Conservation (phyloP, 2,113 vertebrate genomes). For the Gnathonemus longibarbis region DNA sequence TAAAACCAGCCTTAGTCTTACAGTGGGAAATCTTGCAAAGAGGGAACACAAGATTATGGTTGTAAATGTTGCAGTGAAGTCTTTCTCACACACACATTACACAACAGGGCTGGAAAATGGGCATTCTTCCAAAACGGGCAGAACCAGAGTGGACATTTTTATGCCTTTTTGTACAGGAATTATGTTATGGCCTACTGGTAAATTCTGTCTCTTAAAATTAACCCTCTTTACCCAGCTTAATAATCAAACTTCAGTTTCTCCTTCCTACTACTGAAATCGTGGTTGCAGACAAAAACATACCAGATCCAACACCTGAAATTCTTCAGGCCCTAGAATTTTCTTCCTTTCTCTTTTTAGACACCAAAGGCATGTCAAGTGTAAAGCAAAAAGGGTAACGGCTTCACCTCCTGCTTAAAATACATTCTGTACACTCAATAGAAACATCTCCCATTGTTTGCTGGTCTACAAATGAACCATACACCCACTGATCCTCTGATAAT, state of each 20-base stretch:
- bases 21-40: not conserved
- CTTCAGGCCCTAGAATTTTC: not conserved
- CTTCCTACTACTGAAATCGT: not conserved
- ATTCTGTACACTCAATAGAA: not conserved
- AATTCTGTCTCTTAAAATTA: not conserved
- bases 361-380: not conserved
- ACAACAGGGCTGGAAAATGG: slow-evolving; percentile 16
- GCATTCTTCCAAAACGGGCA: slow-evolving; percentile 20
- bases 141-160: not conserved
- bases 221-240: not conserved
- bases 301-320: not conserved
- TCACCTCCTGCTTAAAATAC: not conserved
- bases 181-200: not conserved
- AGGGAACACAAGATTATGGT: too few species aligned
- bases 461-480: not conserved
- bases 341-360: not conserved
- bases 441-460: not conserved
- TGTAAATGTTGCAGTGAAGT: not conserved
- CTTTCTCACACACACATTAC: not conserved
- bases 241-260: not conserved
- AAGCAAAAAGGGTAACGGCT: not conserved
- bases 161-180: not conserved
- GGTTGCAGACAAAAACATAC: not conserved
- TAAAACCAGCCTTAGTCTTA: not conserved
- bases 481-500: not conserved